Evolutionary conservation across 2,113 vertebrate species (phyloP), one percentile per base, ranked within the genome.

Genomic region (Mohoua ochrocephala): DNA sequence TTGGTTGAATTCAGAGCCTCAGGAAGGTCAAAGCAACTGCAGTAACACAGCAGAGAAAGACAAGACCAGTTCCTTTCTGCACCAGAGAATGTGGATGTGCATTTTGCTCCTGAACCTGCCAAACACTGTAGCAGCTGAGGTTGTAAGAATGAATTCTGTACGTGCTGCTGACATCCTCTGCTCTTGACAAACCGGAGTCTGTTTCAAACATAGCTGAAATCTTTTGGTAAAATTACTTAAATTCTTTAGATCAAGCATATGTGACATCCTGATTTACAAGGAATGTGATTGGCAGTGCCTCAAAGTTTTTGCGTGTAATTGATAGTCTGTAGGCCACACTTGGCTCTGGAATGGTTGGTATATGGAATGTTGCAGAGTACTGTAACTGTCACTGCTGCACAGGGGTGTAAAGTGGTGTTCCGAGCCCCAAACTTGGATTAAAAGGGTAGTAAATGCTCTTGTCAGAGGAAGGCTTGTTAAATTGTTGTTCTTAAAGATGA

Each of bases 11-110:
- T 87, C 39, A n/a, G 49, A 92, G 57, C 23, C 65, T 75, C 80
- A 27, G 65, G 82, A 93, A 96, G 96, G 93, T 96, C 76, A 91
- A 75, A 93, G 37, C 73, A 93, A 47, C 61, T 79, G 57, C 50
- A 61, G 54, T 28, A 74, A 68, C 41, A 57, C 16, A 84, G 69
- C n/a, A 68, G 35, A 76, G 70, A 91, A 75, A 90, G 41, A 71
- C 19, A 53, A 70, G 39, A 42, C 9, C 17, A 35, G 57, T 26
- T 77, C 42, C 18, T 60, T 79, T 79, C 45, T 75, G 57, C 8
- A n/a, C 21, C 15, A 79, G 50, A 41, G 47, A 41, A 15, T 37
- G 18, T 13, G 65, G 41, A 67, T 41, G 18, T 75, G 24, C 10
- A 12, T 70, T 90, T 84, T 89, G 33, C 39, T 82, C 27, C 35